phyloP scores from a whole-genome alignment of 2,888 invertebrate species.

The Capitulum mitella region DNA sequence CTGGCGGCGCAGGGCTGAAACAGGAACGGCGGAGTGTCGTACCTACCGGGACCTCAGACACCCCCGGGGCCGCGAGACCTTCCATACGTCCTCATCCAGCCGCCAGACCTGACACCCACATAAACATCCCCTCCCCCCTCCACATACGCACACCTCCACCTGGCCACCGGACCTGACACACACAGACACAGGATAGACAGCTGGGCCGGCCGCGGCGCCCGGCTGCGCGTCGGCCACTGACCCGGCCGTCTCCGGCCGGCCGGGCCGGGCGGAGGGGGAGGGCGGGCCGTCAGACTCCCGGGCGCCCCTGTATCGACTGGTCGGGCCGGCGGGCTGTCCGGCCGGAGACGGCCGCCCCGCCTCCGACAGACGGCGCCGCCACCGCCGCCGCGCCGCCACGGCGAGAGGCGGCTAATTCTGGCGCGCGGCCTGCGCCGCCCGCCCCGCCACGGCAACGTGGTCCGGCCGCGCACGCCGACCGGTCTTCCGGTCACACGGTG shows the following conservation, averaged over 20 bases:
- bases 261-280: neutral
- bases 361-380: neutral
- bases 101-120: neutral
- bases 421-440: neutral
- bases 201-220: neutral
- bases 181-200: neutral
- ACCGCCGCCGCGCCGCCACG: neutral
- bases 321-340: neutral
- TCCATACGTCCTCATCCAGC: no score
- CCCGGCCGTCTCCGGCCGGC: neutral
- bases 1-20: no score
- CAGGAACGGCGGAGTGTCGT: no score
- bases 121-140: neutral
- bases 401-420: conserved; percentile 1
- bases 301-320: conserved; percentile 3
- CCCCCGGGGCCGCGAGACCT: no score
- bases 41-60: no score
- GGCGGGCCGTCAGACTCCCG: neutral
- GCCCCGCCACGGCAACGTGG: no score
- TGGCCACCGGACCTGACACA: neutral
- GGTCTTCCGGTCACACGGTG: no score
- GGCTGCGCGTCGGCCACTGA: neutral
- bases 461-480: no score
- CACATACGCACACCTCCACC: neutral
- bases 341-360: neutral